Evolutionary conservation across 2,888 invertebrate species (phyloP).

Genomic region (Pandemis cinnamomeana): DNA sequence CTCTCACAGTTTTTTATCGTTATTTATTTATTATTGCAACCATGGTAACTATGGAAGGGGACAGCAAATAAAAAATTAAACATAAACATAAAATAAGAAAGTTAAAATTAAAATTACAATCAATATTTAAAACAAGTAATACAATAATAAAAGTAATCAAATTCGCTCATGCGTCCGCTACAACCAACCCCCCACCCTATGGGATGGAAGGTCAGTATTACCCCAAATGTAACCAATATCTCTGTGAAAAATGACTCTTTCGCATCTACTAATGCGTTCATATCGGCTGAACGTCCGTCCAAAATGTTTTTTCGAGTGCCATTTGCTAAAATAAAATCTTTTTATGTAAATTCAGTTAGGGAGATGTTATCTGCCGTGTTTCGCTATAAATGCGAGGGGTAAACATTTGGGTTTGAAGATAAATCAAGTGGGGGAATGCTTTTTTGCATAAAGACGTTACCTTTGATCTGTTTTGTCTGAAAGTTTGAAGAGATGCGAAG

Average conservation of each 20-base stretch:
- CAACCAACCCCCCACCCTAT: conserved; percentile 42
- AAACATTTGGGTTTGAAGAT: conserved; percentile 14
- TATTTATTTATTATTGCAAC: no score
- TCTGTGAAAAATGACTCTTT: conserved; percentile 52
- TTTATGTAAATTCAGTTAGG: conserved; percentile 42
- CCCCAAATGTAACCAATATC: conserved; percentile 54
- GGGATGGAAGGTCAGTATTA: conserved; percentile 54
- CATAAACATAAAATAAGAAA: no score
- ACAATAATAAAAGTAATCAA: background rate
- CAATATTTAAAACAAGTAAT: background rate
- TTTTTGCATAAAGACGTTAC: conserved; percentile 2
- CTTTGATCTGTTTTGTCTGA: conserved; percentile 7
- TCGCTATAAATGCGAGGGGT: conserved; percentile 16
- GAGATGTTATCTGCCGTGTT: conserved; percentile 35
- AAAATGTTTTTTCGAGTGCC: conserved; percentile 37
- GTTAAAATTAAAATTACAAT: no score
- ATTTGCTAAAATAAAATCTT: conserved; percentile 41
- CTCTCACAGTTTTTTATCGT: no score
- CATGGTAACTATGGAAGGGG: no score
- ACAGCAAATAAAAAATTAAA: no score
- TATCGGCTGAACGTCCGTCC: conserved; percentile 42
- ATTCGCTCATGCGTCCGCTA: conserved; percentile 18
- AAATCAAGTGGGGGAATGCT: conserved; percentile 17
- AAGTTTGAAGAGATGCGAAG: background rate
- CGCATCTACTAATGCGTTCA: conserved; percentile 50